phyloP scores from a whole-genome alignment of 2,797 vertebrate genomes.

The Sphenopsis melanotis region DNA sequence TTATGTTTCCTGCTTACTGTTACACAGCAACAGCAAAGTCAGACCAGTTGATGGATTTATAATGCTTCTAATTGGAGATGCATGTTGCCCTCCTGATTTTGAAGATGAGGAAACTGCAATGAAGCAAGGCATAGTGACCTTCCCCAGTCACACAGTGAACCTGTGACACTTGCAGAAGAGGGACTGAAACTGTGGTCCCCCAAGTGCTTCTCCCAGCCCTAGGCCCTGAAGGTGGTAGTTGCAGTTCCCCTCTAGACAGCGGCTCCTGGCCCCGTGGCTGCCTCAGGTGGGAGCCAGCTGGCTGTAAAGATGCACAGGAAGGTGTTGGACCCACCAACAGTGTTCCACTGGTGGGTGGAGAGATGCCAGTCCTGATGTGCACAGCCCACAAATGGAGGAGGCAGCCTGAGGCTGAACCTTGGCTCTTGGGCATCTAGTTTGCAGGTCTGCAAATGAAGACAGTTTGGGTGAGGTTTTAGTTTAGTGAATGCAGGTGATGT shows the following conservation, averaged over 20 bases:
- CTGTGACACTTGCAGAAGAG: neutral
- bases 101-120: neutral
- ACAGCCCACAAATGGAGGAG: neutral
- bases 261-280: rapidly evolving
- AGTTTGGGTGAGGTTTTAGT: neutral
- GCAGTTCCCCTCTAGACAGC: rapidly evolving
- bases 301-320: rapidly evolving
- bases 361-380: neutral
- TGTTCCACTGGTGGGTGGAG: neutral
- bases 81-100: neutral
- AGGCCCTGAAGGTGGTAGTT: neutral
- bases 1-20: neutral
- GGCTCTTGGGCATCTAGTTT: neutral
- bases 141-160: neutral
- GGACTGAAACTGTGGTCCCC: neutral
- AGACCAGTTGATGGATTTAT: neutral
- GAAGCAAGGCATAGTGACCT: neutral
- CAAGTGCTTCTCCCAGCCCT: neutral
- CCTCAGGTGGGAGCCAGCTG: neutral
- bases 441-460: neutral
- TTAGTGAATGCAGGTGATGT: neutral
- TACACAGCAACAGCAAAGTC: neutral
- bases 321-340: neutral
- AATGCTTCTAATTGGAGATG: neutral
- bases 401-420: neutral